Percentiles rank a stretch among this genome's conserved stretches.
These are phyloP conservation scores for Enteromius argenteus DNA, from an alignment of 2,797 vertebrate genomes.

Conservation along the genomic window DNA sequence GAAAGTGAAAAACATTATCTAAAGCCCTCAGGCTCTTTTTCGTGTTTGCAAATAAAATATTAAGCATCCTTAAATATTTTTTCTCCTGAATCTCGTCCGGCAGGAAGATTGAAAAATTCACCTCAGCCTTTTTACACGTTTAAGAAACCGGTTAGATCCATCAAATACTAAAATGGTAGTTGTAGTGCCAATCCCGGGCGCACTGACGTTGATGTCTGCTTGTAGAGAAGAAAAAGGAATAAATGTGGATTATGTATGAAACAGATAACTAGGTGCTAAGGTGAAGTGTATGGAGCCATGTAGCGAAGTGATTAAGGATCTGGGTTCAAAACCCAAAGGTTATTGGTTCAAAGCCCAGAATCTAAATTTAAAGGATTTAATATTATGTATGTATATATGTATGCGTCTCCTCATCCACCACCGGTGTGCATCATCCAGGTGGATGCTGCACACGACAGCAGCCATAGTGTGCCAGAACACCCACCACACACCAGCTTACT, in stretches of 20 bases:
- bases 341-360: neutral
- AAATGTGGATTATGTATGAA: neutral
- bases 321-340: neutral
- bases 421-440: no score
- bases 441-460: no score
- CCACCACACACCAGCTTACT: no score
- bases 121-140: constrained; percentile 1
- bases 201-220: neutral
- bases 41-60: constrained; percentile 61
- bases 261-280: neutral
- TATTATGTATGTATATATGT: neutral
- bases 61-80: constrained; percentile 56
- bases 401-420: no score
- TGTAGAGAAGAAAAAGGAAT: neutral
- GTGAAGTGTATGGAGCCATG: neutral
- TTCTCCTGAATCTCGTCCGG: constrained; percentile 16
- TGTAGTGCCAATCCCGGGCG: neutral
- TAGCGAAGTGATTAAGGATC: neutral
- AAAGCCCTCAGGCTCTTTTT: constrained; percentile 38
- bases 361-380: neutral
- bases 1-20: constrained; percentile 43
- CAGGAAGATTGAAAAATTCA: constrained; percentile 49
- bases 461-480: no score
- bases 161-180: neutral
- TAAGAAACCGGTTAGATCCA: constrained; percentile 29